Base-by-base conservation (phyloP, 1,140 invertebrate genomes). In the Nephila pilipes region DNA sequence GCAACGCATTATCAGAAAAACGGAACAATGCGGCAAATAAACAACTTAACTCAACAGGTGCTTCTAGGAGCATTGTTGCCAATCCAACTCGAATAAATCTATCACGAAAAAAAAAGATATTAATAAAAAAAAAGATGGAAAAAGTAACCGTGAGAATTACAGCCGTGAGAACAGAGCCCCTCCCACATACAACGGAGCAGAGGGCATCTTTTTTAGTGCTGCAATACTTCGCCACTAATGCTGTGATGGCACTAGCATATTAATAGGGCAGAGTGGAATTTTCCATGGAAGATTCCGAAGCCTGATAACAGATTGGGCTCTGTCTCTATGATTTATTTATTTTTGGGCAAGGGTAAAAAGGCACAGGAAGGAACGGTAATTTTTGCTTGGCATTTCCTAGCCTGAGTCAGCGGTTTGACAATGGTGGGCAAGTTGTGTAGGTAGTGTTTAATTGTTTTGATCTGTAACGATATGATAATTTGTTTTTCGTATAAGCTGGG, bases 151-250 rank as follows among this genome's bases (percentile, higher is more conserved):
- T 92, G 90, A 85, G 90, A 92, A 85, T 92, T 92, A 65, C 54
- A 65, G 83, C 58, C 90, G 90, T 92, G 90, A 92, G 90, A 92
- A 92, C 54, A 32, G n/a, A 12, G 90, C 90, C 90, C 90, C 90
- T 92, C 90, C 90, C 54, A 92, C 90, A 65, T 85, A 46, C 20
- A 90, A 80, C 29, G 5, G n/a, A 46, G 10, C 18, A 22, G 58
- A 20, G 20, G 58, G 18, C 58, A 60, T 60, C 46, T 46, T 46
- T 46, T 4, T 46, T 46, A 10, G 46, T 46, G 46, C 46, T 60
- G 20, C 58, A 60, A 20, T 14, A 22, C 16, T 60, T 87, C 36
- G 14, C 20, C 14, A 10, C 80, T 85, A 91, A 91, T 65, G 57
- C 57, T 25, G 36, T 60, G 80, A 91, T 55, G 80, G 38, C 4